Evolutionary conservation across 2,888 invertebrate species (phyloP), one percentile per base, ranked within the genome.

Genomic region (Rambutsinella grinnellia): DNA sequence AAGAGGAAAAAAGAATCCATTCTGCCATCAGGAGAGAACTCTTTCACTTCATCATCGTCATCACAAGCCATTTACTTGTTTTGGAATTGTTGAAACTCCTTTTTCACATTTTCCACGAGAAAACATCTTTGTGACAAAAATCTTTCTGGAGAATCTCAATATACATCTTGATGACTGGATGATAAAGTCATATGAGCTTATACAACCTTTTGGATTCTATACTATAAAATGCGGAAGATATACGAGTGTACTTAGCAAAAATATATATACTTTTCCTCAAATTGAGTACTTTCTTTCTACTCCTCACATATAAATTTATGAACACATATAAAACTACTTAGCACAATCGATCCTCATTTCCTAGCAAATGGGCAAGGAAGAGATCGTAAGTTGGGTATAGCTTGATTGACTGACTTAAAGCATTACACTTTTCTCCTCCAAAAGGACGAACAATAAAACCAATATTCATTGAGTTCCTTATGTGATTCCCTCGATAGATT

Each of bases 361-460:
- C 51, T 53, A 60, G 53, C 51, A 60, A 63, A 71, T 63, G 62
- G 47, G 46, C 47, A 21, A 49, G 47, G 17, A 51, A 65, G 49
- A 15, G 58, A 58, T 44, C 58, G 66, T 58, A 66, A 61, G 67
- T 67, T 60, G 61, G 61, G 54, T 60, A 65, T 67, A 23, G 54
- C 56, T 36, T 74, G 74, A 74, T 67, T 61, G 74, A 67, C 74
- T 74, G 67, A 67, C 66, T 67, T 60, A 56, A 66, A 61, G 56
- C 27, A 66, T 74, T 74, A 10, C 13, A 36, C 61, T 49, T 23
- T 46, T n/a, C 67, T 51, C 69, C 24, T 61, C 49, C 49, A 47
- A 51, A 49, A 23, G 26, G 26, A 28, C 53, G 10, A 60, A 74
- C 67, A 74, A 74, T 74, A 67, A 61, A 67, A 60, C 47, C 57